phyloP scores from a whole-genome alignment of 1,140 invertebrate genomes.

The Drosophila carrolli region DNA sequence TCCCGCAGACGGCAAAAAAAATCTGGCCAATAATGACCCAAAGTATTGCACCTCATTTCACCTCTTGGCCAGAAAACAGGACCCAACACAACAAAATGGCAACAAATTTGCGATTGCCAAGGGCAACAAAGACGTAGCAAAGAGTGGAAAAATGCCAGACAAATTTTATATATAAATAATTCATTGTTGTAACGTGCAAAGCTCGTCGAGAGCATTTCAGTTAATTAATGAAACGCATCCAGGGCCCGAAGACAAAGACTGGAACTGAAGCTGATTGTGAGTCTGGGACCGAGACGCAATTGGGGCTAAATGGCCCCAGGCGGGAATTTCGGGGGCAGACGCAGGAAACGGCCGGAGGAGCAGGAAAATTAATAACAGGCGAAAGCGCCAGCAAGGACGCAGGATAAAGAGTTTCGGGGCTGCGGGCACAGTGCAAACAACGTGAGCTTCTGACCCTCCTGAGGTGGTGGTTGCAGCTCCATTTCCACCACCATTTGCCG shows the following conservation, averaged over 20 bases:
- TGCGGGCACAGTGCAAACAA: constrained; percentile 64
- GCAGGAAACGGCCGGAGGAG: constrained; percentile 27
- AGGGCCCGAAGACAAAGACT: constrained; percentile 40
- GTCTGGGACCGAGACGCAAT: constrained; percentile 65
- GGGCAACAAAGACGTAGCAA: constrained; percentile 28
- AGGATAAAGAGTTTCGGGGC: constrained; percentile 35
- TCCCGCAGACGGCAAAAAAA: constrained; percentile 18
- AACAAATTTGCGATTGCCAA: constrained; percentile 54
- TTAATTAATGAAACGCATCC: constrained; percentile 84
- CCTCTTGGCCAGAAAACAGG: constrained; percentile 43
- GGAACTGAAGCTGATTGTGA: constrained; percentile 32
- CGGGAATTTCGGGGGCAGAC: constrained; percentile 6
- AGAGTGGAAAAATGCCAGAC: constrained; percentile 69
- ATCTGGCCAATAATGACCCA: constrained; percentile 52
- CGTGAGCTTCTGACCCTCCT: constrained; percentile 24
- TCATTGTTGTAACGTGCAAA: constrained; percentile 84
- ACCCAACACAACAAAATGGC: constrained; percentile 41
- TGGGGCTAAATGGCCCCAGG: constrained; percentile 62
- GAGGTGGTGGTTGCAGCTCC: constrained; percentile 68
- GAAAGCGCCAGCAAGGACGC: constrained; percentile 43
- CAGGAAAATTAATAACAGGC: constrained; percentile 76
- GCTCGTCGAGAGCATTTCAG: constrained; percentile 79
- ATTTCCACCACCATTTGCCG: constrained; percentile 68
- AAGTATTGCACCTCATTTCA: constrained; percentile 59
- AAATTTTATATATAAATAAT: constrained; percentile 84